Evolutionary conservation across 2,797 vertebrate genomes (phyloP), one percentile per base, ranked within the genome.

Genomic region (Crenichthys baileyi): DNA sequence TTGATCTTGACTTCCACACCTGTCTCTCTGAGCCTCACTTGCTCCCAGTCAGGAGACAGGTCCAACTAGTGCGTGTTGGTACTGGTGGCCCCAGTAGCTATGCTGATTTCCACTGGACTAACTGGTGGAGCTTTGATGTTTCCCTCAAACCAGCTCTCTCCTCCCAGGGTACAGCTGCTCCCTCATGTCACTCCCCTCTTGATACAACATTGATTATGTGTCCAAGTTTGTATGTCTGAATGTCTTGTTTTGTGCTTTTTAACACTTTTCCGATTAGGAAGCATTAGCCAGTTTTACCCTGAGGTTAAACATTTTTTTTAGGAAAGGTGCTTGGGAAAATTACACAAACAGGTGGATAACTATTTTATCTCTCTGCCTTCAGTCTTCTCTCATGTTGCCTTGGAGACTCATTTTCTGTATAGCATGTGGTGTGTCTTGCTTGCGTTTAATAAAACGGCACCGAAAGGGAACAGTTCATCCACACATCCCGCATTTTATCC

Each of bases 91-190:
- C 96, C 96, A 93, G 95, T 95, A 96, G 96, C 96, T 93, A 95
- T 82, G 89, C 81, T 87, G 68, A 93, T 96, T 96, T 92, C 95
- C 95, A 96, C 72, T 94, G 93, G 96, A 95, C 95, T 96, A 95
- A 96, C 95, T 94, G 95, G 95, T 95, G 96, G 95, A 96, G 96
- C 93, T 97, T 97, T 97, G 96, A 97, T 96, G 95, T 96, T 85
- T 95, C 94, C 90, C 87, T 82, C 79, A 18, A 95, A 94, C 93
- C 93, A 94, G 55, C 77, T 70, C 70, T 76, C 78, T 78, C 46
- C 68, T 24, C 68, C 58, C 70, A 60, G 75, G 72, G 50, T 70
- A 68, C 74, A 74, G 74, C 72, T 79, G 31, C 83, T 78, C 85
- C 82, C 79, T 50, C 2, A 0, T 5, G 83, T 79, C 70, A 2